Evolutionary conservation across 2,113 vertebrate species (phyloP).

Genomic region (Clarias gariepinus): DNA sequence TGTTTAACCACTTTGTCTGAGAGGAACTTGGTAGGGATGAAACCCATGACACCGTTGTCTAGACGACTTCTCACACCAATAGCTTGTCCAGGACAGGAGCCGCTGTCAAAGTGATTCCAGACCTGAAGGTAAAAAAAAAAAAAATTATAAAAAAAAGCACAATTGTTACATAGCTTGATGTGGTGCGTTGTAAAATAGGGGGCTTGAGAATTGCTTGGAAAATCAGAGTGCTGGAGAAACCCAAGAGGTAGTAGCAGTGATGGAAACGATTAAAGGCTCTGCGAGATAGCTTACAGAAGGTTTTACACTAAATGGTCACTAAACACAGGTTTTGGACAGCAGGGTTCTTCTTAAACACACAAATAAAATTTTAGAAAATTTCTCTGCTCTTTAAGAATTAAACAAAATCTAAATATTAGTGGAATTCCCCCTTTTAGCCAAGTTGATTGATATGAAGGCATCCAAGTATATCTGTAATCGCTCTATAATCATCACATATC

Average conservation of each 20-base stretch:
- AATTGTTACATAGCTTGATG: not conserved
- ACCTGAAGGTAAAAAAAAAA: constrained; percentile 69
- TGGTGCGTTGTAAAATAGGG: not conserved
- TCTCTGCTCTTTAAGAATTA: not conserved
- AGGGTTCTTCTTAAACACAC: not conserved
- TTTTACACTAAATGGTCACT: not conserved
- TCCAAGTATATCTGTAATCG: not conserved
- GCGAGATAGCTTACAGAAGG: not conserved
- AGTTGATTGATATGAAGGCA: not conserved
- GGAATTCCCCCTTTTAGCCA: not conserved
- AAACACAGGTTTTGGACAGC: not conserved
- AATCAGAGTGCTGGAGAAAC: not conserved
- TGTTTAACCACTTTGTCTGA: constrained; percentile 98
- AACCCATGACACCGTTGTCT: constrained; percentile 95
- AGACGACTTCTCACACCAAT: constrained; percentile 92
- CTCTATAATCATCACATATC: not conserved
- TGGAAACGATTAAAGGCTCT: not conserved
- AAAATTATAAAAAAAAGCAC: not conserved
- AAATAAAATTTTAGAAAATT: not conserved
- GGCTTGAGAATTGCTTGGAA: not conserved
- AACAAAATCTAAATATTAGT: not conserved
- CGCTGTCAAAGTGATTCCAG: constrained; percentile 99
- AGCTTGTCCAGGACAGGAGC: constrained; percentile 96
- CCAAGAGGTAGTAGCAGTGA: not conserved
- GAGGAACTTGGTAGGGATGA: constrained; percentile 97